Evolutionary conservation across 2,888 invertebrate species (phyloP), one percentile per base, ranked within the genome.

Genomic region (Blastobasis lacticolella): DNA sequence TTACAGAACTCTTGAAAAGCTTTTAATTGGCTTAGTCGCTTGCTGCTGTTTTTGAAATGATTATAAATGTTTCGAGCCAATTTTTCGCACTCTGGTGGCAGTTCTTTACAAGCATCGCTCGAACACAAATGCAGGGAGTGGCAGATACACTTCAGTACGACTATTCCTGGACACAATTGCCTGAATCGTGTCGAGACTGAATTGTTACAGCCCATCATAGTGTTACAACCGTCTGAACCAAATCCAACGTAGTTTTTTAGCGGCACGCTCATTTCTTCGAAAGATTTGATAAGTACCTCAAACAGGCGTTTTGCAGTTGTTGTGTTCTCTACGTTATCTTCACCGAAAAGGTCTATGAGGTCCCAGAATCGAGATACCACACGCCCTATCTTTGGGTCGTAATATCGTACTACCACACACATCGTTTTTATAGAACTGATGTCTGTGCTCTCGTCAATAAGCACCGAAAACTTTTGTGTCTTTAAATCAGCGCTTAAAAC

Each of bases 81-180:
- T 45, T 64, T 59, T 61, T 73, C 69, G 51, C 61, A 61, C 10
- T 53, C 44, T 37, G 58, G 37, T 5, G 69, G 71, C 6, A 71
- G 49, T 43, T 49, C 43, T 54, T 72, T 66, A 49, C 67, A 70
- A 5, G 67, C 69, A 48, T 65, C 60, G 51, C 62, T 66, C 36
- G 67, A 66, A 49, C 70, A 71, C 9, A 73, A 50, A 54, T 69
- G 67, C 48, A 65, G 38, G 0, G 67, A 69, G 54, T 74, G 71
- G 45, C 70, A 72, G 23, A 69, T 49, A 44, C 68, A 75, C 57
- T 69, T 68, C 0, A 49, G 6, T 6, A 50, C 44, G 5, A 9
- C 2, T 23, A 50, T 50, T 8, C 50, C 50, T n/a, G 50, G 50
- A 40, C 47, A 47, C 5, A n/a, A n/a, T 9, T 47, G 38, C 47